Evolutionary conservation across 2,888 invertebrate genomes (phyloP).

Genomic region (Drosophila atripex): DNA sequence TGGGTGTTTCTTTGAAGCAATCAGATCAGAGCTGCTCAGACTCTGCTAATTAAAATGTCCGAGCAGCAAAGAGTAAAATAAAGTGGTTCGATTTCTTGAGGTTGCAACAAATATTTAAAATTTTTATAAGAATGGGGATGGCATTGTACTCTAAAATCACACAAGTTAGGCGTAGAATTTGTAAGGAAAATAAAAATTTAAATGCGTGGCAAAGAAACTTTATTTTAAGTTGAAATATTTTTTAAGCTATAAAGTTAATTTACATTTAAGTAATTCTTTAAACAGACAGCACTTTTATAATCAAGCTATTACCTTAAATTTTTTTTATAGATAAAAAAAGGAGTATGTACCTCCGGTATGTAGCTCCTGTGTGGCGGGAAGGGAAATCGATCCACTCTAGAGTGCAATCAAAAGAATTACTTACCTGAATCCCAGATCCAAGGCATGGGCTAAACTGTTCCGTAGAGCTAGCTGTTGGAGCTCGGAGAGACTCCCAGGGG

Average conservation of each 20-base stretch:
- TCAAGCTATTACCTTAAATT: too few relatives aligned
- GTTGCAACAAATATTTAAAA: background rate
- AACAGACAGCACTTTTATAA: too few relatives aligned
- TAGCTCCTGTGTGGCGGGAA: background rate
- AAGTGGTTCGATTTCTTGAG: constrained; percentile 22
- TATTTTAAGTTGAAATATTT: background rate
- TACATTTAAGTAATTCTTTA: background rate
- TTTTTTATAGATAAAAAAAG: too few relatives aligned
- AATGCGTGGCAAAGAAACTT: background rate
- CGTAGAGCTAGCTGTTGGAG: constrained; percentile 34
- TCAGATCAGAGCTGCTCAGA: constrained; percentile 25
- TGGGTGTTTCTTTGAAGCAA: constrained; percentile 35
- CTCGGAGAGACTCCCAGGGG: constrained; percentile 53
- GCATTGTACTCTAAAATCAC: background rate
- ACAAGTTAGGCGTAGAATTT: background rate
- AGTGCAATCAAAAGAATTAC: constrained; percentile 34
- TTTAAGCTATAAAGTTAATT: background rate
- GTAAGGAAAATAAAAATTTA: background rate
- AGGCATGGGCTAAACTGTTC: constrained; percentile 56
- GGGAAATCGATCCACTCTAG: constrained; percentile 23
- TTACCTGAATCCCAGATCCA: constrained; percentile 27
- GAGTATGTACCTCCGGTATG: background rate
- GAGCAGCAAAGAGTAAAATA: constrained; percentile 25
- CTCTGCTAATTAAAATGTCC: too few relatives aligned
- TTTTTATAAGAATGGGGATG: background rate